phyloP scores from a whole-genome alignment of 2,797 vertebrate species.

The Clarias fuscus region DNA sequence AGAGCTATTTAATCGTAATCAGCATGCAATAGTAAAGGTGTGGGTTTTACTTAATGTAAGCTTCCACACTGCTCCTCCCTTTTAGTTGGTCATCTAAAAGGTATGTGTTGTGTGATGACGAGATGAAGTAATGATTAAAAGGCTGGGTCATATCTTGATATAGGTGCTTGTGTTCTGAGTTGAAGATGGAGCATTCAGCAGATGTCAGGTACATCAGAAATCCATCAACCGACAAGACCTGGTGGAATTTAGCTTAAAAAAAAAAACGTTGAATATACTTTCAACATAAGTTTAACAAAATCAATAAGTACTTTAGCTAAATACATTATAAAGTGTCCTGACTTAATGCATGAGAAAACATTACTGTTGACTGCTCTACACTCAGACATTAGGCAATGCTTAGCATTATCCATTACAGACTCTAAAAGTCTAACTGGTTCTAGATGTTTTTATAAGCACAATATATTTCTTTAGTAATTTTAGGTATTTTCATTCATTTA shows the following conservation, averaged over 20 bases:
- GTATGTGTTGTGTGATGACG: slow-evolving; percentile 98
- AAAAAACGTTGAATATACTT: not conserved
- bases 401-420: slow-evolving; percentile 1
- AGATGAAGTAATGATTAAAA: slow-evolving; percentile 93
- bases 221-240: slow-evolving; percentile 85
- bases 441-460: not conserved
- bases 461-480: not conserved
- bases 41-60: slow-evolving; percentile 86
- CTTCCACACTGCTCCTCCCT: slow-evolving; percentile 92
- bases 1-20: not conserved
- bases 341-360: slow-evolving; percentile 9
- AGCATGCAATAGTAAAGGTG: not conserved
- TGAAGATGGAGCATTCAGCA: slow-evolving; percentile 87
- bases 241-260: slow-evolving; percentile 78
- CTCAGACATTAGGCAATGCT: not conserved
- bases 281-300: not conserved
- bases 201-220: slow-evolving; percentile 93
- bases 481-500: not conserved
- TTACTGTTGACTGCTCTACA: not conserved
- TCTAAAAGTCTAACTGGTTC: not conserved
- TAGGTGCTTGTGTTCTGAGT: slow-evolving; percentile 67
- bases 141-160: slow-evolving; percentile 93
- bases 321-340: slow-evolving; percentile 17
- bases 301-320: slow-evolving; percentile 23
- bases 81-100: slow-evolving; percentile 92